Conservation (phyloP, 2,797 vertebrate species). For the Sternotherus odoratus region DNA sequence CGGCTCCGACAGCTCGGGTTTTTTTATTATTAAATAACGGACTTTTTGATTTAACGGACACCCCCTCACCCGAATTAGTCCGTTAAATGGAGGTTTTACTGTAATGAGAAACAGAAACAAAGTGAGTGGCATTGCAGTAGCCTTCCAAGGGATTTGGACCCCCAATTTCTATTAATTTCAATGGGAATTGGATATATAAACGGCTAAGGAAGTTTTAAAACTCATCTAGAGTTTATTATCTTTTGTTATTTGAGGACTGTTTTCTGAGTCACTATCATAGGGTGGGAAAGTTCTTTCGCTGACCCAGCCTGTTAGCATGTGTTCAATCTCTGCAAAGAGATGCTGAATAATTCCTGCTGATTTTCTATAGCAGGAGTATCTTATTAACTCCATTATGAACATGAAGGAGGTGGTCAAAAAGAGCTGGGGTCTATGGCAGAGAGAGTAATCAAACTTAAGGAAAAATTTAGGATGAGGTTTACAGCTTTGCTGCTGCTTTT, state of each 20-base stretch:
- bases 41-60: too few species aligned
- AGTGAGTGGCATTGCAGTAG: not conserved
- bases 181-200: not conserved
- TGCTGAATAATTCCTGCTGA: not conserved
- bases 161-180: not conserved
- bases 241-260: not conserved
- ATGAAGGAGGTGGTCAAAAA: not conserved
- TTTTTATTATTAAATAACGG: too few species aligned
- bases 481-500: not conserved
- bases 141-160: not conserved
- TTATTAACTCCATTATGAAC: not conserved
- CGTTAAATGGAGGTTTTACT: too few species aligned
- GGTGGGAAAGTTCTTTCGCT: not conserved
- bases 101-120: not conserved
- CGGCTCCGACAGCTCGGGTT: too few species aligned
- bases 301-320: accelerated
- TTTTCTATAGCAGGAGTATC: not conserved
- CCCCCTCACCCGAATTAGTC: too few species aligned
- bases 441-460: not conserved
- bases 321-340: not conserved
- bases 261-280: not conserved
- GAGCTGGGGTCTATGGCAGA: not conserved
- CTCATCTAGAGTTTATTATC: not conserved
- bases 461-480: not conserved
- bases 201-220: not conserved